A percentile compares a stretch with the other conserved stretches of the same genome.
phyloP scores from a whole-genome alignment of 2,888 invertebrate genomes.

The Polydrusus tereticollis region DNA sequence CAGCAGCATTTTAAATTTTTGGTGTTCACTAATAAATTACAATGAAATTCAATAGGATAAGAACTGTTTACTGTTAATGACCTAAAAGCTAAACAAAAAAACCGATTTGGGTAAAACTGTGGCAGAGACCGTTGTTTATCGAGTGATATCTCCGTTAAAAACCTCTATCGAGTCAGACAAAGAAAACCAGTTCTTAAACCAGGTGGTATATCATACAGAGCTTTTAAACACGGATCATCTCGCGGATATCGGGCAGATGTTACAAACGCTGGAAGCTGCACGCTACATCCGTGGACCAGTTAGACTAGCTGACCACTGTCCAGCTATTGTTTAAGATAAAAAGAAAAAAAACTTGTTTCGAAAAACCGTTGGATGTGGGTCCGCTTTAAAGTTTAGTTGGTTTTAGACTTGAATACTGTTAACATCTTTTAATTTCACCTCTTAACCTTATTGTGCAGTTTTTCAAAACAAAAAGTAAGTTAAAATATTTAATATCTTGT shows the following conservation, averaged over 20 bases:
- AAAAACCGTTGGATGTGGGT: constrained; percentile 37
- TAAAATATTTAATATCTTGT: neutral
- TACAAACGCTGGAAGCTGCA: neutral
- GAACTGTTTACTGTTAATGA: no score
- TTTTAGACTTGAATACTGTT: neutral
- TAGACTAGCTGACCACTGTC: constrained; percentile 45
- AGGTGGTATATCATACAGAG: constrained; percentile 13
- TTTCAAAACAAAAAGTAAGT: neutral
- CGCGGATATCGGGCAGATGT: constrained; percentile 41
- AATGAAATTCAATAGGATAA: no score
- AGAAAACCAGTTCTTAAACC: constrained; percentile 25
- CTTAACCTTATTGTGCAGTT: neutral
- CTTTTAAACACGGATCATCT: constrained; percentile 23
- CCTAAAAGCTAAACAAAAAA: no score
- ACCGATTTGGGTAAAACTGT: no score
- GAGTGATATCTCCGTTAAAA: neutral
- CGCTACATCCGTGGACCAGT: constrained; percentile 45
- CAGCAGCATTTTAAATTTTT: no score
- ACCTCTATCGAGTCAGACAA: neutral
- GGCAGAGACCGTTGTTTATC: no score
- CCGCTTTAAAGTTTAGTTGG: neutral
- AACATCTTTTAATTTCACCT: neutral
- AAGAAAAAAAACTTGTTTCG: constrained; percentile 39
- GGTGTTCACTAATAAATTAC: no score
- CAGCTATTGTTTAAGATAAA: constrained; percentile 36